Base-by-base conservation (phyloP, 30 jellyfish, hydroid and myxozoan species). In the Nemopilema nomurai region DNA sequence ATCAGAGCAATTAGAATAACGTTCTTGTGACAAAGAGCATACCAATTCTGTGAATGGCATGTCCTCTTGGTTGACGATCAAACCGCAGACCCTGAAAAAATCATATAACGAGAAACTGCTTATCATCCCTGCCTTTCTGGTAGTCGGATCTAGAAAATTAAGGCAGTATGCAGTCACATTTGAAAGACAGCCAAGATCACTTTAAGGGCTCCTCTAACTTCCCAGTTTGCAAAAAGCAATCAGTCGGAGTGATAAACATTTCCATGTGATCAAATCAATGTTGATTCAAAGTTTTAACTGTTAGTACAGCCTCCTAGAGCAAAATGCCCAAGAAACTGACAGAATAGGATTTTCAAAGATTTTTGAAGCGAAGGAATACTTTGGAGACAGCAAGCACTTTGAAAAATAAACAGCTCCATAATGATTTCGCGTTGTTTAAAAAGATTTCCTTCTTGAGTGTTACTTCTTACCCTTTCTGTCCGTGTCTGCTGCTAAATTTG, bases 1-100 rank as follows among this genome's bases (percentile, higher is more conserved):
- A 3, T 13, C 57, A 41, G 57, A 13, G 9, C 57, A 41, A 41
- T 6, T 13, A 3, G 6, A 3, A 41, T 13, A 41, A 41, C 6
- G 57, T 6, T 3, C 13, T 6, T 3, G 13, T 3, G 13, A 41
- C 13, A 13, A 20, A 0, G 80, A 21, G 73, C 90, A 9, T 79
- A 95, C 99, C 97, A 83, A 67, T 25, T 96, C 99, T 49, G 99
- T 77, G 74, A 96, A 96, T 16, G 99, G 99, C 98, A 96, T 91
- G 77, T 96, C 99, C 68, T 96, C 99, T 84, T 96, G 99, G 33
- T 96, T 92, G 71, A 91, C 98, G 70, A 96, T 96, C 26, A 96
- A 78, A 28, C 99, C 99, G 82, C 99, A 95, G 69, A 95, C 99
- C 7, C 99, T 95, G 51, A 28, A 85, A 79, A 50, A 84, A 75